These are phyloP conservation scores for Listronotus bonariensis DNA, from an alignment of 1,140 invertebrate species.

Conservation along the genomic window DNA sequence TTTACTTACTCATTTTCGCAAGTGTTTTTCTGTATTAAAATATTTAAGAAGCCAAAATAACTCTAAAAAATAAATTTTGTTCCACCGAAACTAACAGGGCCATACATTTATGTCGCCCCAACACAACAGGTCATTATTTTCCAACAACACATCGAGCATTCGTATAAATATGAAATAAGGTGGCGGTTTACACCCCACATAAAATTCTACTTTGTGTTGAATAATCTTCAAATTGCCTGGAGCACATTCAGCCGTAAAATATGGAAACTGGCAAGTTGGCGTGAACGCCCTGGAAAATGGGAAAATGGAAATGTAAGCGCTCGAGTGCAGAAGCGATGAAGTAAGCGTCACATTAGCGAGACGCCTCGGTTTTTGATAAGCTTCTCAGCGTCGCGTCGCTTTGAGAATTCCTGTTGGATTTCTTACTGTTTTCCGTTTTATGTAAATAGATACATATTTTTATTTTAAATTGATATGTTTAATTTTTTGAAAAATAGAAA, in stretches of 20 bases:
- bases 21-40: too few relatives aligned
- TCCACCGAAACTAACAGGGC: too few relatives aligned
- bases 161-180: slow-evolving; percentile 53
- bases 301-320: slow-evolving; percentile 41
- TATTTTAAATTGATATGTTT: too few relatives aligned
- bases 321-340: slow-evolving; percentile 53
- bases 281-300: slow-evolving; percentile 44
- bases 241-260: slow-evolving; percentile 52
- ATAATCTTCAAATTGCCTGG: slow-evolving; percentile 55
- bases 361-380: slow-evolving; percentile 40
- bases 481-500: too few relatives aligned
- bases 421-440: not conserved
- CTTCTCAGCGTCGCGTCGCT: not conserved
- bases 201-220: slow-evolving; percentile 54
- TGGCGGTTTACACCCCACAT: slow-evolving; percentile 50
- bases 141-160: slow-evolving; percentile 39
- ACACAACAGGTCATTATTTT: slow-evolving; percentile 7
- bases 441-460: too few relatives aligned
- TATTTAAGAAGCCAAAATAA: too few relatives aligned
- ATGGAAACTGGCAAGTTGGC: slow-evolving; percentile 38
- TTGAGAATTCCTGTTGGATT: not conserved
- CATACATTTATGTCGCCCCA: not conserved
- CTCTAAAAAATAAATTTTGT: too few relatives aligned
- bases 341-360: slow-evolving; percentile 52
- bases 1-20: too few relatives aligned